phyloP scores from a whole-genome alignment of 2,797 vertebrate species.

The Tympanoctomys barrerae region DNA sequence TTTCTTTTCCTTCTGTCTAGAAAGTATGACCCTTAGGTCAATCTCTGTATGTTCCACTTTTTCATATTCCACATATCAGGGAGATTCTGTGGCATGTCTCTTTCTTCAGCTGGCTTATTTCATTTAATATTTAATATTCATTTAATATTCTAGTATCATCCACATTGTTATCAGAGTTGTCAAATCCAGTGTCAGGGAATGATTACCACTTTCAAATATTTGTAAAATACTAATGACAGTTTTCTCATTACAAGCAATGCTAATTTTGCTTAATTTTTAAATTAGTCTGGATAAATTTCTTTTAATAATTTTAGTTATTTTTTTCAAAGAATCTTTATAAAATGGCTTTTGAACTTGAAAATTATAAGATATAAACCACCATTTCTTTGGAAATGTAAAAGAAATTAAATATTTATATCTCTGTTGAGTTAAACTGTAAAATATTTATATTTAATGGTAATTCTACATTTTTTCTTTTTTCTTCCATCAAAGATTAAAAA shows the following conservation, averaged over 20 bases:
- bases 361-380: not conserved
- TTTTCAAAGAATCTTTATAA: not conserved
- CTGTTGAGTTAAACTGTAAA: not conserved
- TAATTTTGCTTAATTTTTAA: not conserved
- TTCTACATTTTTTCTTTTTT: not conserved
- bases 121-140: not conserved
- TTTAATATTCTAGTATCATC: not conserved
- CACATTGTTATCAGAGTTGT: not conserved
- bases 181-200: not conserved
- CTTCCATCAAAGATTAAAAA: not conserved
- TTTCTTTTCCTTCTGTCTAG: not conserved
- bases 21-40: too few relatives aligned
- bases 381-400: not conserved
- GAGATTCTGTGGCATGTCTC: not conserved
- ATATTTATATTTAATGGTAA: not conserved
- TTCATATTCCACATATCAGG: not conserved
- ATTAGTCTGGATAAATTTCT: not conserved
- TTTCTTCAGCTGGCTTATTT: not conserved
- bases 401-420: not conserved
- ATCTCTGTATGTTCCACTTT: too few relatives aligned
- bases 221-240: not conserved
- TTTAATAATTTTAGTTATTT: not conserved
- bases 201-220: not conserved
- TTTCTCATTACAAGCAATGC: not conserved
- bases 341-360: not conserved